Evolutionary conservation across 2,797 vertebrate genomes (phyloP).

Genomic region (Tokudaia muenninki): DNA sequence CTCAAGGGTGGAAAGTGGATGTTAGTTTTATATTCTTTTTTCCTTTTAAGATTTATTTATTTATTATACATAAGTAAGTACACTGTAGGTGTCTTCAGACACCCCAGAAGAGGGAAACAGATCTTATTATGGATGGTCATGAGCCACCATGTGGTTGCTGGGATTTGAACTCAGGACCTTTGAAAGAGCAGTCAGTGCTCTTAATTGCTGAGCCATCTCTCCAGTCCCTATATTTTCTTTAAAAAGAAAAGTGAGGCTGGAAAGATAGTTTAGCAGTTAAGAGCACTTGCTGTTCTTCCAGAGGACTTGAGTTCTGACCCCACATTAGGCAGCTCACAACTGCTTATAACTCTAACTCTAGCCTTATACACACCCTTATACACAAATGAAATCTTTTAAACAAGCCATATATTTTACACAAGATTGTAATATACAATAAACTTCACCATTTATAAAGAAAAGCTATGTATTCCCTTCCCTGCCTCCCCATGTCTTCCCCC

Average conservation of each 20-base stretch:
- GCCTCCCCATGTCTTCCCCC: too few species aligned
- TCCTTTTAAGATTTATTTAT: too few species aligned
- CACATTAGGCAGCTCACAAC: neutral
- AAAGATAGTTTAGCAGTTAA: neutral
- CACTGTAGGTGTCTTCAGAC: too few species aligned
- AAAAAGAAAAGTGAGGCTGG: neutral
- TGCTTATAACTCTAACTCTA: neutral
- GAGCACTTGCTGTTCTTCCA: neutral
- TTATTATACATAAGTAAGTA: too few species aligned
- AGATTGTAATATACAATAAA: neutral
- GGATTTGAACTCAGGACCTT: too few species aligned
- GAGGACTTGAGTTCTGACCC: neutral
- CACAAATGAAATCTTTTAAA: neutral
- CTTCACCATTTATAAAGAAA: constrained; percentile 27
- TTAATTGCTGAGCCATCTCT: too few species aligned
- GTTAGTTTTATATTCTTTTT: neutral
- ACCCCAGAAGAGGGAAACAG: too few species aligned
- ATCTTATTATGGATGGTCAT: too few species aligned
- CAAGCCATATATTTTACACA: neutral
- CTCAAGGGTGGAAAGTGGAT: neutral
- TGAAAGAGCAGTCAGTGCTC: too few species aligned
- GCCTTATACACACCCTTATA: neutral
- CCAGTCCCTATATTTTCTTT: neutral
- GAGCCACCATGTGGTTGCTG: too few species aligned
- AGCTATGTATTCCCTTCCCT: too few species aligned